Conservation (phyloP, 2,888 invertebrate genomes). For the Watsonalla binaria region DNA sequence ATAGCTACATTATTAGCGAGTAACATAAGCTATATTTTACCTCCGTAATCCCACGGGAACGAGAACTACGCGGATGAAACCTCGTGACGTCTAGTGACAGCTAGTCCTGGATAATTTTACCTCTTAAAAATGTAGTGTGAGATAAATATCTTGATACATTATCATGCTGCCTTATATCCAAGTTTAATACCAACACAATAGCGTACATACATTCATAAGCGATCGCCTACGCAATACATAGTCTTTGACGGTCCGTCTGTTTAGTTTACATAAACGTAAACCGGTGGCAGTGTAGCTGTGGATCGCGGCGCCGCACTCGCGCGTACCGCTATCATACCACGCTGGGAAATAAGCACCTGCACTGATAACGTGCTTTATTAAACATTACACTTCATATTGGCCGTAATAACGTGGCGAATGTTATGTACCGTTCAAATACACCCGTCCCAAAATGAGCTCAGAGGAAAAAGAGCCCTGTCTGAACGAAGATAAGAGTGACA, state of each 20-base stretch:
- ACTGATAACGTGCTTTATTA: slow-evolving; percentile 29
- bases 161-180: too few species aligned
- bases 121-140: too few species aligned
- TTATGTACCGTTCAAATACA: background rate
- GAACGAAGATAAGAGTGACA: background rate
- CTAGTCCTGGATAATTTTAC: too few species aligned
- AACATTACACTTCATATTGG: slow-evolving; percentile 1
- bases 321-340: slow-evolving; percentile 40
- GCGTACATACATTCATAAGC: background rate
- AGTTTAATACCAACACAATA: too few species aligned
- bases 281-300: slow-evolving; percentile 38
- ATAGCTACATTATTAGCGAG: too few species aligned
- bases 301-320: slow-evolving; percentile 26
- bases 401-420: background rate
- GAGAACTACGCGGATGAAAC: too few species aligned
- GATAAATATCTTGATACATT: too few species aligned
- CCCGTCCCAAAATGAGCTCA: background rate
- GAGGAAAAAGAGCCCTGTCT: slow-evolving; percentile 3
- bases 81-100: too few species aligned
- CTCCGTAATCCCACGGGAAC: too few species aligned
- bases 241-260: slow-evolving; percentile 47
- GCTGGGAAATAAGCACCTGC: slow-evolving; percentile 28
- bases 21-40: too few species aligned
- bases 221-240: slow-evolving; percentile 12
- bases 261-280: slow-evolving; percentile 40